phyloP scores from a whole-genome alignment of 1,140 invertebrate species.

The Halesus radiatus region DNA sequence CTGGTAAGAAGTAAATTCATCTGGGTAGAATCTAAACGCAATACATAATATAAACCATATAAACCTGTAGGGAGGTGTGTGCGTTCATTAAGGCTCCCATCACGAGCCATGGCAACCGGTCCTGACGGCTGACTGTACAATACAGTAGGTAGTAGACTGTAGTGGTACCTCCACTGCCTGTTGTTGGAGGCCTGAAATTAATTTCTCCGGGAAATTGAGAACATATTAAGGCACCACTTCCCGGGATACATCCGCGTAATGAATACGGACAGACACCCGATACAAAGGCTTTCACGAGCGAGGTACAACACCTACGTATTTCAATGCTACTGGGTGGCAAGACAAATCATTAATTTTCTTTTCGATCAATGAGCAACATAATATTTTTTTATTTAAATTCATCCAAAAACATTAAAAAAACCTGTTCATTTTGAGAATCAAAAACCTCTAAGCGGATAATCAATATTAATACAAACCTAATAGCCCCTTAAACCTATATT shows the following conservation, averaged over 20 bases:
- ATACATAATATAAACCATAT: no score
- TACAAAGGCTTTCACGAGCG: slow-evolving; percentile 20
- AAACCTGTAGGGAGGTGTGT: background rate
- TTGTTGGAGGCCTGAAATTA: slow-evolving; percentile 22
- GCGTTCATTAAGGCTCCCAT: background rate
- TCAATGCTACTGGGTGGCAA: background rate
- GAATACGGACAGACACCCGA: slow-evolving; percentile 27
- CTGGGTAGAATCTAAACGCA: no score
- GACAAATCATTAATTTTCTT: background rate
- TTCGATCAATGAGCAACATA: no score
- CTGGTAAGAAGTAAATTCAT: no score
- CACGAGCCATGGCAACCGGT: slow-evolving; percentile 14
- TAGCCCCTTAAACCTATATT: no score
- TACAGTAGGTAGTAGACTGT: no score
- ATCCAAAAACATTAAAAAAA: no score
- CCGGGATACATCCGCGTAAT: background rate
- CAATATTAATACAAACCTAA: no score
- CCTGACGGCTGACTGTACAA: background rate
- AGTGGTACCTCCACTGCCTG: background rate
- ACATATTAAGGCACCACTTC: slow-evolving; percentile 23
- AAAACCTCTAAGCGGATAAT: no score
- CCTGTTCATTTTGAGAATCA: no score
- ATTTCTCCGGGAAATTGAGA: slow-evolving; percentile 25
- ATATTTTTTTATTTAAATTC: no score
- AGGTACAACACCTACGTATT: background rate